Evolutionary conservation across 2,113 vertebrate genomes (phyloP), one percentile per base, ranked within the genome.

Genomic region (Beaufortia kweichowensis): DNA sequence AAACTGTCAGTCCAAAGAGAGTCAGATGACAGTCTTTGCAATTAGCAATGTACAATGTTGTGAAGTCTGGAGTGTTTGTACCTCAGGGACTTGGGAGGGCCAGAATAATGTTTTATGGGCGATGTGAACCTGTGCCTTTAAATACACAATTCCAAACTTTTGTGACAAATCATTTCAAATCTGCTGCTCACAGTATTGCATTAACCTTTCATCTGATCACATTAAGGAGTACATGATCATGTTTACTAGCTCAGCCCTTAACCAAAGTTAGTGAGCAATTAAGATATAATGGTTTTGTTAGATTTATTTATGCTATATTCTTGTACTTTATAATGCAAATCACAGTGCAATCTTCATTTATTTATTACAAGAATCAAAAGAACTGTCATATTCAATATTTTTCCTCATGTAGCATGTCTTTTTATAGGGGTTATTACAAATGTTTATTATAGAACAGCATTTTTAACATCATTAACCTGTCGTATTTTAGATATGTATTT

Each of bases 281-380:
- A 93, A 92, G 92, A 84, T 89, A 87, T 86, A 95, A 93, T 94
- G 93, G 91, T 93, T 72, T 35, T 94, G 94, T 94, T 95, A 93
- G 94, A 92, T 95, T 96, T 97, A 97, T 99, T 98, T 98, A 97
- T 98, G 96, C 96, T 96, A 94, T 96, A 98, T 97, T 96, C 95
- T 96, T 95, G 95, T 98, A 96, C 97, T 97, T 99, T 98, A 97
- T 81, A 95, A 97, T 95, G 94, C 95, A 94, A 97, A 97, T 97
- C 96, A 98, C 95, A 98, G 96, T 99, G 97, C 97, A 99, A 98
- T 99, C 94, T 90, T 91, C 89, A 95, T 94, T 98, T 99, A 99
- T 99, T 99, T 99, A 99, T 99, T 99, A 94, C 97, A 70, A 94
- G 95, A 91, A 92, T 90, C 86, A 91, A n/a, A n/a, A 92, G 92